Conservation (phyloP, 1,140 invertebrate genomes). For the Euura saliciscinereae region DNA sequence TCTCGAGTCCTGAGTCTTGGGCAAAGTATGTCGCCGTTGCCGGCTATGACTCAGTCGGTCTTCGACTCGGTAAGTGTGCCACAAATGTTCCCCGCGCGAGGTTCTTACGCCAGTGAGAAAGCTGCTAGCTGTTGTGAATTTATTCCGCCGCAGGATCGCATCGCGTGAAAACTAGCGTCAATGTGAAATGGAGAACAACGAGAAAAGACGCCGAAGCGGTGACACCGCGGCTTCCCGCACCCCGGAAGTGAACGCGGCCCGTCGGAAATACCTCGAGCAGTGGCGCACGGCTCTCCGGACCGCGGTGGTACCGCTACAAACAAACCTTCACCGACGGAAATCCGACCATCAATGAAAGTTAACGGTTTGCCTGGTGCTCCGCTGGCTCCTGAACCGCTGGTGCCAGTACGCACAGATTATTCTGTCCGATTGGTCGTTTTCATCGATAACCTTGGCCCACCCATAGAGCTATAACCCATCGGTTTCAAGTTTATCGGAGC, state of each 20-base stretch:
- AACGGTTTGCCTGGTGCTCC: background rate
- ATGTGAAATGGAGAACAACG: no score
- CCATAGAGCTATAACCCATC: slow-evolving; percentile 24
- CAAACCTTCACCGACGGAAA: background rate
- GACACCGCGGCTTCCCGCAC: no score
- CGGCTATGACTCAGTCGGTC: background rate
- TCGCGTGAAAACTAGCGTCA: no score
- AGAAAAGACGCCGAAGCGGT: no score
- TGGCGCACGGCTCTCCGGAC: background rate
- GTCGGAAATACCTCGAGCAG: background rate
- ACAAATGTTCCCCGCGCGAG: background rate
- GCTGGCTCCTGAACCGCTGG: background rate
- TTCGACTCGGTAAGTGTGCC: slow-evolving; percentile 6
- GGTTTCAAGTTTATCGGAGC: background rate
- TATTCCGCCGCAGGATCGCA: no score
- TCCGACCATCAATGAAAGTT: slow-evolving; percentile 4
- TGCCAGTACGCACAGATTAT: no score
- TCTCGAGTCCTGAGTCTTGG: slow-evolving; percentile 9
- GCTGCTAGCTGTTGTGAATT: background rate
- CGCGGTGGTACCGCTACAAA: slow-evolving; percentile 2
- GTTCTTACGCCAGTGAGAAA: background rate
- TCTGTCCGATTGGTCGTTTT: background rate
- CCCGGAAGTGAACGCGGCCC: no score
- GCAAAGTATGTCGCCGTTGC: background rate
- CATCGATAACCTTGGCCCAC: slow-evolving; percentile 10